Evolutionary conservation across 2,888 invertebrate genomes (phyloP), one percentile per base, ranked within the genome.

Genomic region (Leptinotarsa rubiginosa): DNA sequence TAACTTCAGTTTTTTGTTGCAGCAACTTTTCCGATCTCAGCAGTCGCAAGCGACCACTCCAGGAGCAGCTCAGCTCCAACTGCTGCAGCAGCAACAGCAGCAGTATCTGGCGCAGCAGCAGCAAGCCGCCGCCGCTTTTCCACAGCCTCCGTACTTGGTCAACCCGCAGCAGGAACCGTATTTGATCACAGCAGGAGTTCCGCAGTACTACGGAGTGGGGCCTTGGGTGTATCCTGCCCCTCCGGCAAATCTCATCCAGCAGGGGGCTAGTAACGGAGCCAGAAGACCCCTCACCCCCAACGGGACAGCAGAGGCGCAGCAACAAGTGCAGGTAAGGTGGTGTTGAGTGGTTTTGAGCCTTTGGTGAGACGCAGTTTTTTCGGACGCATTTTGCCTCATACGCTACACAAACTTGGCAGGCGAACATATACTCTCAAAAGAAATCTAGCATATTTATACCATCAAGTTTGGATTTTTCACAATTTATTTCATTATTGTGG

Each of bases 191-290:
- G 91, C 94, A 87, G 91, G 94, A 87, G 91, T 97, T 84, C 96
- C 96, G 85, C 97, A 98, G 90, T 97, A 97, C 88, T 95, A 96
- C 74, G 95, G 97, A 80, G 97, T 97, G 47, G 97, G 97, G 96
- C 95, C 97, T 85, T 97, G 97, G 89, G 96, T 97, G 59, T 85
- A 86, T 69, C 81, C 82, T 5, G 86, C 86, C 13, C 81, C 83
- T 4, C 85, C 86, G n/a, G 92, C 94, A 65, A 92, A 93, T 86
- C 89, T 93, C 82, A 91, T 93, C 84, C 93, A 93, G 81, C 93
- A 93, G 83, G 90, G 90, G 79, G 90, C 91, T 82, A 89, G 91
- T 85, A 87, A 89, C 86, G 88, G 90, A 82, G 93, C 93, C 83
- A 90, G 95, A 78, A 91, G 95, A 86, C 95, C 95, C 79, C 91